Base-by-base conservation (phyloP, 2,113 vertebrate species). In the Cranoglanis bouderius region DNA sequence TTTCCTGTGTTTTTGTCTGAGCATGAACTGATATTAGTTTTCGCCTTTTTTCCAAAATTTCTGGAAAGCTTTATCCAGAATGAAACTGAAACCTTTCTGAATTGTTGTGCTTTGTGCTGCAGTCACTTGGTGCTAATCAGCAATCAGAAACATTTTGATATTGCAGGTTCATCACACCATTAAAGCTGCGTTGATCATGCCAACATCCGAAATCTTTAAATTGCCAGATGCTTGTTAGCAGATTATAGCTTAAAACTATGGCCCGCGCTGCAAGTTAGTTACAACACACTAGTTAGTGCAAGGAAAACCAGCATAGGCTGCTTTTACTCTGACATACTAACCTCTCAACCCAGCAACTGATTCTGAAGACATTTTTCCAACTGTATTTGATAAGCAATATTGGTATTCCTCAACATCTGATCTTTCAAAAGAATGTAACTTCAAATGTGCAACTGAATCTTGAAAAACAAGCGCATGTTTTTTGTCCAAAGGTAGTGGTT, bases 401-500 rank as follows among this genome's bases (percentile, higher is more conserved):
- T 98, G 96, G 0, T 98, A 99, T 94, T 98, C 97, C 72, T 97
- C 98, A 12, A 95, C 92, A 77, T 99, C 98, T 0, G 96, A 95
- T 26, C 96, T 98, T 93, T 99, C 98, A 92, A 99, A 98, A 32
- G 96, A 96, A 26, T 94, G 96, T 85, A 98, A 97, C 91, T 99
- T 97, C 95, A 99, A 94, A 92, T 93, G 96, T 92, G 94, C 92
- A 89, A 96, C 87, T 61, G 94, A 92, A 82, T 97, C 98, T 94
- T 97, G 96, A 84, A 96, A 96, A 83, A 96, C 93, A 88, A 98
- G 72, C 61, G 95, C 96, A 94, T 96, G 96, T 86, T 97, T 99
- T 95, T 96, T 97, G 94, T 97, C 97, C 94, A 96, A 92, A 82
- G 96, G 94, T 92, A 98, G 95, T 87, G 94, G 94, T 90, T 97